These are phyloP conservation scores for Cosmorhoe ocellata DNA, from an alignment of 2,888 invertebrate genomes.

Conservation along the genomic window DNA sequence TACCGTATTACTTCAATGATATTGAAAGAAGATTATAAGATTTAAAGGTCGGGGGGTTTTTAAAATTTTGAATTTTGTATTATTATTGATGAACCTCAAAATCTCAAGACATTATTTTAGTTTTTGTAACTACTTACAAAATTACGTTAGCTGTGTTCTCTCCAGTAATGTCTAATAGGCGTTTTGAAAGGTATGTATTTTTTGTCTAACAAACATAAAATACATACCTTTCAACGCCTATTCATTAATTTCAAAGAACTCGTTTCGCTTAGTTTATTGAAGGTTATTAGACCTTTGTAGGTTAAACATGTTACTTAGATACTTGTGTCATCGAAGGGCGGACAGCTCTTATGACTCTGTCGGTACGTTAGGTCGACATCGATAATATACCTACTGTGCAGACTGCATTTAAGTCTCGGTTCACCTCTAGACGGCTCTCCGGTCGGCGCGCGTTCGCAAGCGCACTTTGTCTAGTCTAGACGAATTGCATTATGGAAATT, in stretches of 20 bases:
- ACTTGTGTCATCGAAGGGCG: constrained; percentile 31
- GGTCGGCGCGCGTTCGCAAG: constrained; percentile 51
- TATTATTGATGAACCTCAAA: no score
- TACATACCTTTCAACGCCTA: no score
- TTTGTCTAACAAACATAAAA: no score
- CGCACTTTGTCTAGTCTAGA: constrained; percentile 74
- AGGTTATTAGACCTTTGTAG: constrained; percentile 25
- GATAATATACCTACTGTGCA: constrained; percentile 44
- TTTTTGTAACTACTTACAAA: no score
- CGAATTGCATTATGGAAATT: constrained; percentile 80
- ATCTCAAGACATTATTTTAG: no score
- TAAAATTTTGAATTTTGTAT: no score
- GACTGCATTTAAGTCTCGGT: constrained; percentile 51
- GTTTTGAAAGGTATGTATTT: no score
- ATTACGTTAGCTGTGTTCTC: no score
- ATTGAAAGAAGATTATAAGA: no score
- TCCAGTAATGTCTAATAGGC: no score
- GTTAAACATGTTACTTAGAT: constrained; percentile 12
- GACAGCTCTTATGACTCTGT: constrained; percentile 19
- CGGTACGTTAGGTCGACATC: constrained; percentile 33
- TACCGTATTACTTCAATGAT: no score
- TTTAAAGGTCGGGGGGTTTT: no score
- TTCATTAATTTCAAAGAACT: neutral
- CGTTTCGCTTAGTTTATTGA: constrained; percentile 1
- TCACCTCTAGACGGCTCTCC: constrained; percentile 71